Conservation (phyloP, 2,113 vertebrate genomes). For the Phoxinus phoxinus region DNA sequence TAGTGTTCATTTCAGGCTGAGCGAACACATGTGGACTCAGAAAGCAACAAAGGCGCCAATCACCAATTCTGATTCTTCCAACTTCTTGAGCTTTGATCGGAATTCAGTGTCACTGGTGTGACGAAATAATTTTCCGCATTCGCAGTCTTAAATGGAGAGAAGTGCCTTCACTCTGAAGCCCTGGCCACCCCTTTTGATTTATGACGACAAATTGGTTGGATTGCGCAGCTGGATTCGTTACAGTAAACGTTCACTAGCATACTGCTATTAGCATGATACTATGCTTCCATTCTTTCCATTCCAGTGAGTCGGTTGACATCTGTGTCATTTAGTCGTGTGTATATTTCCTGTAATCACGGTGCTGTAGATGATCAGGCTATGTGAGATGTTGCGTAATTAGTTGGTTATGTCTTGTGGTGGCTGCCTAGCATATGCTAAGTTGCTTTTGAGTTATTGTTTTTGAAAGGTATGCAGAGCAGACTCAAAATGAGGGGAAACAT, state of each 20-base stretch:
- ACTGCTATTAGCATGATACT: background rate
- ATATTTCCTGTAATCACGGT: conserved; percentile 42
- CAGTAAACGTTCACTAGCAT: background rate
- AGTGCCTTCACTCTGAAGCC: background rate
- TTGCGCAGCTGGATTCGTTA: background rate
- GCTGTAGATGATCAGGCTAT: conserved; percentile 30
- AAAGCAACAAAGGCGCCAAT: no score
- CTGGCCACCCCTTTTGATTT: background rate
- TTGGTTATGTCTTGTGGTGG: conserved; percentile 48
- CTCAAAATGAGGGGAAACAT: conserved; percentile 48
- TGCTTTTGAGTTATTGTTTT: conserved; percentile 48
- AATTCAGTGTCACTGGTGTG: background rate
- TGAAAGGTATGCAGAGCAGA: conserved; percentile 40
- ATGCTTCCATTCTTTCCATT: background rate
- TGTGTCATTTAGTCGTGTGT: background rate
- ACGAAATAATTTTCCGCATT: background rate
- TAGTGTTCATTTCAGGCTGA: background rate
- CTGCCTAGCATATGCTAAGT: conserved; percentile 10
- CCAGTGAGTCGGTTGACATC: background rate
- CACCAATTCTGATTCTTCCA: no score
- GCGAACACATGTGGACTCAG: no score
- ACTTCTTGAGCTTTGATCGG: background rate
- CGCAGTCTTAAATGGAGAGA: background rate
- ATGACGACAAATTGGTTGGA: background rate
- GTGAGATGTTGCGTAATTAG: conserved; percentile 53